These are phyloP conservation scores for Temnothorax rugatulus DNA, from an alignment of 2,888 invertebrate genomes.

Conservation along the genomic window DNA sequence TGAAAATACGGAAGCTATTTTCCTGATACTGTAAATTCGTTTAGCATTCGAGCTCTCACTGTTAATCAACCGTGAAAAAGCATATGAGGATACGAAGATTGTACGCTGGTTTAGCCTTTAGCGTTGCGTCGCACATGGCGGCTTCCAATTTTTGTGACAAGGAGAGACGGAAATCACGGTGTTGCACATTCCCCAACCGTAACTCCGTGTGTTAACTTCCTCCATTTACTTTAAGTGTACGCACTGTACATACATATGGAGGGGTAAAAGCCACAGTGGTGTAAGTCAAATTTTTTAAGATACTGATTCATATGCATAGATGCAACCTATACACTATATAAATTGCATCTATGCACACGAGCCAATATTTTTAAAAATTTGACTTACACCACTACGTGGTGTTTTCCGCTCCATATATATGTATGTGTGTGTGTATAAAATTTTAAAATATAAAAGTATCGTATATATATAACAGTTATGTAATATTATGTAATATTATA, in stretches of 20 bases:
- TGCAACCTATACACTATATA: too few relatives aligned
- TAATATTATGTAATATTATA: not conserved
- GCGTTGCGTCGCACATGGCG: slow-evolving; percentile 43
- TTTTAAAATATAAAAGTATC: not conserved
- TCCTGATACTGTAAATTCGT: slow-evolving; percentile 26
- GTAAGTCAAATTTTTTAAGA: too few relatives aligned
- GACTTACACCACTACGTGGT: too few relatives aligned
- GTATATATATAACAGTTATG: not conserved
- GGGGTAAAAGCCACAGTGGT: too few relatives aligned
- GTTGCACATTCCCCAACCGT: slow-evolving; percentile 58
- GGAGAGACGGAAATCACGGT: slow-evolving; percentile 46
- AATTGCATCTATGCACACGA: too few relatives aligned
- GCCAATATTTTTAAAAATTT: too few relatives aligned
- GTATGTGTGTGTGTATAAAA: too few relatives aligned
- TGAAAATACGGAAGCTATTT: slow-evolving; percentile 50
- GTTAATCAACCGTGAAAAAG: slow-evolving; percentile 41
- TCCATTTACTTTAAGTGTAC: slow-evolving; percentile 54
- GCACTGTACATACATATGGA: slow-evolving; percentile 14
- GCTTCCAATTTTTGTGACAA: slow-evolving; percentile 33
- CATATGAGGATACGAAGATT: slow-evolving; percentile 19
- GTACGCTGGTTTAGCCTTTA: not conserved
- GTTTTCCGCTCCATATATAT: too few relatives aligned
- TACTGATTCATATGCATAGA: too few relatives aligned
- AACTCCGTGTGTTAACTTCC: slow-evolving; percentile 68
- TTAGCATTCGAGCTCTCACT: slow-evolving; percentile 39